Percentiles rank a stretch among this genome's conserved stretches.
Conservation (phyloP, 92 coral and sea anemone species). For the Palythoa heliodiscus region DNA sequence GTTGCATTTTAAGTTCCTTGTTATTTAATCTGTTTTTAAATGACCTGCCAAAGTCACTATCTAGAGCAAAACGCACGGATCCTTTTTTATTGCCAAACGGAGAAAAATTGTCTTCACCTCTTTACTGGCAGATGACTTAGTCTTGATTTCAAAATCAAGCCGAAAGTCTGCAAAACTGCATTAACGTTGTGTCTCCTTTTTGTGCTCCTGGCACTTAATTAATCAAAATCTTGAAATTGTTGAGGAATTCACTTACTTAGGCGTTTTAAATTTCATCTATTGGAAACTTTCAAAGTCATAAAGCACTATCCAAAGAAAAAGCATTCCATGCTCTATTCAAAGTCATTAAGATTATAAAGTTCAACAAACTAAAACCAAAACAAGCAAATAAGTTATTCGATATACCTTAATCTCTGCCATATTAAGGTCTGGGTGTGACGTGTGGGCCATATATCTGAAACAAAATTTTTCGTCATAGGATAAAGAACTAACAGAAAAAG, state of each 20-base stretch:
- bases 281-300: background rate
- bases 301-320: too few species aligned
- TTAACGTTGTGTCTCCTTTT: too few species aligned
- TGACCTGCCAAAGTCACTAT: too few species aligned
- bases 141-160: too few species aligned
- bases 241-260: conserved; percentile 10
- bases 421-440: background rate
- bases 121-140: too few species aligned
- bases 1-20: too few species aligned
- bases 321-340: background rate
- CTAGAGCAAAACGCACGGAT: too few species aligned
- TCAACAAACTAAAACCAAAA: background rate
- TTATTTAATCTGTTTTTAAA: too few species aligned
- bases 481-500: background rate
- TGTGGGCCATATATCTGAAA: background rate
- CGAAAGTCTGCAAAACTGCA: too few species aligned
- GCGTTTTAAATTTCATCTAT: conserved; percentile 2
- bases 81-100: too few species aligned
- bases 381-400: background rate
- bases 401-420: background rate
- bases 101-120: too few species aligned
- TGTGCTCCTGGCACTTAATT: background rate
- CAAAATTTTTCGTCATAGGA: background rate
- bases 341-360: background rate
- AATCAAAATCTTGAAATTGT: conserved; percentile 21